Base-by-base conservation (phyloP, 2,888 invertebrate genomes). In the Diachrysia chrysitis region DNA sequence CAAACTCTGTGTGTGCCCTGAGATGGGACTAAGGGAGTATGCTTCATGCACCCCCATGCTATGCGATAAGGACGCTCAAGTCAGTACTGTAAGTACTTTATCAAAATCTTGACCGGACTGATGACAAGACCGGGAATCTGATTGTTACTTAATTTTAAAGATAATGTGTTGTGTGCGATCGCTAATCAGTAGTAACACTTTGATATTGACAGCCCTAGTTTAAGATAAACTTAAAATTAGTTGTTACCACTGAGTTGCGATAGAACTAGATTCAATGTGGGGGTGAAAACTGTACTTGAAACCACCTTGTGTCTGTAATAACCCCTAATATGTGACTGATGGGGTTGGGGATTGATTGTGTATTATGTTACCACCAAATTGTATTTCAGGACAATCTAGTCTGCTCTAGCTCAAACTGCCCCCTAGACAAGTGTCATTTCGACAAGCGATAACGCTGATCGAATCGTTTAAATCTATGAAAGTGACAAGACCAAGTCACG, bases 1-100 rank as follows among this genome's bases (percentile, higher is more conserved):
- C 69, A 93, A 93, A 57, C 78, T 91, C 1, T 95, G 95, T 74
- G 79, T 91, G 0, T 95, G 95, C 71, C 91, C 95, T 1, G 94
- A 93, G 5, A 88, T 92, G 80, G 95, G 95, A 0, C 68, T 95
- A 37, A 90, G 87, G 59, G 83, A 87, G 5, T 93, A 91, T 64
- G 93, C 95, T 0, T 81, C 85, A 0, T 95, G 95, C 69, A 88
- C 90, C 1, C 74, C 85, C 6, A 79, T 84, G 42, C 63, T 87
- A 23, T 93, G 93, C 57, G 83, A 88, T 4, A 73, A 75, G 9
- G 56, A 60, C 1, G 2, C 48, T 19, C 48, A 12, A 10, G 0
- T 12, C 4, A 69, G 54, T 29, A 2, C 19, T n/a, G 7, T 12
- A 21, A 74, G 51, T 61, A 63, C 55, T 63, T 79, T 73, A 73